Percentiles rank a stretch among this genome's conserved stretches.
phyloP scores from a whole-genome alignment of 2,797 vertebrate species.

The Cossypha niveicapilla region DNA sequence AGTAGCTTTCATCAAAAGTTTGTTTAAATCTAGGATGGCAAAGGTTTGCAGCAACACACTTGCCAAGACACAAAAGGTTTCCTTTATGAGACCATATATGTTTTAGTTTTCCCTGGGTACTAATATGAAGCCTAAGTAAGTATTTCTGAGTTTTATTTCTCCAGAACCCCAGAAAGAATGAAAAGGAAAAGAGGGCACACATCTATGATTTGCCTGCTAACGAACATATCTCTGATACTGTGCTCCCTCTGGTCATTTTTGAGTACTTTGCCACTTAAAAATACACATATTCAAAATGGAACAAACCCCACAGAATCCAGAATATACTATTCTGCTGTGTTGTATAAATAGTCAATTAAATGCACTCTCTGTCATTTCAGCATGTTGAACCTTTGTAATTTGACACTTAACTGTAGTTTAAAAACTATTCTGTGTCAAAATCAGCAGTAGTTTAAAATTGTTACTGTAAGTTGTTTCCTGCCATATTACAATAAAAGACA shows the following conservation, averaged over 20 bases:
- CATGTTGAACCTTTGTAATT: background rate
- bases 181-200: background rate
- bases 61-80: background rate
- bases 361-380: background rate
- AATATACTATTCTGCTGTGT: background rate
- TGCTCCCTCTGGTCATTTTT: background rate
- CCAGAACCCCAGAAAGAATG: background rate
- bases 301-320: background rate
- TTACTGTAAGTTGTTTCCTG: background rate
- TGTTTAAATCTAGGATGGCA: background rate
- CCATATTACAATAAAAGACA: background rate
- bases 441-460: background rate
- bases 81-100: background rate
- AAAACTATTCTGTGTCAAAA: background rate
- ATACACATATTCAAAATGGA: background rate
- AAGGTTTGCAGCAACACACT: background rate
- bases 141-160: background rate
- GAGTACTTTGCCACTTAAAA: background rate
- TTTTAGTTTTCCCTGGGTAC: background rate
- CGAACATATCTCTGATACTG: background rate
- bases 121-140: background rate
- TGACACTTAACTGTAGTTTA: background rate
- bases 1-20: slow-evolving; percentile 22
- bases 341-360: background rate
- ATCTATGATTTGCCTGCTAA: background rate